Conservation (phyloP, 2,888 invertebrate species). For the Xylocampa areola region DNA sequence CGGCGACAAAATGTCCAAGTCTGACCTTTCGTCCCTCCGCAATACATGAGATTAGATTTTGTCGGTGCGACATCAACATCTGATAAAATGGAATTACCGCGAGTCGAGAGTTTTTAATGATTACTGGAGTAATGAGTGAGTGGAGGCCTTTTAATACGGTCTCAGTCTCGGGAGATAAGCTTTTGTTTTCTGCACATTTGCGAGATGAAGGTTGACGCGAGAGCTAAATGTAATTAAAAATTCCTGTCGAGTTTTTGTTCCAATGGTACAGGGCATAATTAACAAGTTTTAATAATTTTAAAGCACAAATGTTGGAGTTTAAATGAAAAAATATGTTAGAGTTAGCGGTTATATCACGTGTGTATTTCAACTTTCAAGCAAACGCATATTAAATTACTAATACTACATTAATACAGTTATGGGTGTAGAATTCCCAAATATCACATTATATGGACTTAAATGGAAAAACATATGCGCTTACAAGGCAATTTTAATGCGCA, state of each 20-base stretch:
- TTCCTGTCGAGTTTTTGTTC: constrained; percentile 64
- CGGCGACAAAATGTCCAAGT: constrained; percentile 15
- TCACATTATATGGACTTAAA: constrained; percentile 22
- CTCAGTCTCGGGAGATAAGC: constrained; percentile 73
- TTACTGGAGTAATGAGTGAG: constrained; percentile 72
- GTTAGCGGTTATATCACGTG: constrained; percentile 20
- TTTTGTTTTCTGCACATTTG: constrained; percentile 73
- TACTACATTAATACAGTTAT: constrained; percentile 34
- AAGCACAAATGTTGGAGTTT: constrained; percentile 17
- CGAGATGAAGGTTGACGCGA: constrained; percentile 69
- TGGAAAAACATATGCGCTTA: constrained; percentile 6
- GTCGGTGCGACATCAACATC: constrained; percentile 45
- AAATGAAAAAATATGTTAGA: constrained; percentile 36
- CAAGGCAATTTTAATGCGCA: not conserved
- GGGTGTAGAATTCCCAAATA: constrained; percentile 28
- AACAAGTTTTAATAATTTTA: constrained; percentile 62
- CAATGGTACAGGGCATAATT: constrained; percentile 55
- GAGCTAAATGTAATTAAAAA: constrained; percentile 73
- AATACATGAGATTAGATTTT: constrained; percentile 56
- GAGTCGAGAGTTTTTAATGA: constrained; percentile 70
- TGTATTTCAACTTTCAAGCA: constrained; percentile 41
- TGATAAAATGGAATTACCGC: constrained; percentile 59
- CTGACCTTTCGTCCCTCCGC: constrained; percentile 32
- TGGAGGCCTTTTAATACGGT: constrained; percentile 71
- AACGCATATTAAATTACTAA: constrained; percentile 45